Evolutionary conservation across 2,888 invertebrate species (phyloP).

Genomic region (Callinectes sapidus): DNA sequence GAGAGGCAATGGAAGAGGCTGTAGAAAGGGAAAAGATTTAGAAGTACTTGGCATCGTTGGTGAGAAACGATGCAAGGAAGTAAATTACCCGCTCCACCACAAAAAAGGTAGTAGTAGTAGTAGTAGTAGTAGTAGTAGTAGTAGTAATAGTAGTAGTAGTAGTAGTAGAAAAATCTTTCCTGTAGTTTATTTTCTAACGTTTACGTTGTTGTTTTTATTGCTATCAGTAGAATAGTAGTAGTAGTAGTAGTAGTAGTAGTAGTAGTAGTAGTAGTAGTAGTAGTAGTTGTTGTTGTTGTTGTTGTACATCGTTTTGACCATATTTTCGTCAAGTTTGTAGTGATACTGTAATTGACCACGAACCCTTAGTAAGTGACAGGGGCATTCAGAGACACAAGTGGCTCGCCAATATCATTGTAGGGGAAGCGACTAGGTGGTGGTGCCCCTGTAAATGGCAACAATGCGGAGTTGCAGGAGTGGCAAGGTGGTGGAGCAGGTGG

Average conservation of each 20-base stretch:
- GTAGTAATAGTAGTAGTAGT: background rate
- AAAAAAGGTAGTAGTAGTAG: background rate
- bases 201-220: background rate
- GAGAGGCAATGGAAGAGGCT: background rate
- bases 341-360: background rate
- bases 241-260: no score
- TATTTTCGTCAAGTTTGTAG: background rate
- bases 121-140: background rate
- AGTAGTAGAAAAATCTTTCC: background rate
- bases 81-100: background rate
- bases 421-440: background rate
- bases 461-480: background rate
- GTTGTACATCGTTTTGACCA: background rate
- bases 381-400: background rate
- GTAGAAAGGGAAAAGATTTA: background rate
- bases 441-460: slow-evolving; percentile 9
- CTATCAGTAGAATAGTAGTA: background rate
- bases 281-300: background rate
- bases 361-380: background rate
- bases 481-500: slow-evolving; percentile 27
- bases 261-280: background rate
- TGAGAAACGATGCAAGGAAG: slow-evolving; percentile 1
- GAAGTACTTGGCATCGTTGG: background rate
- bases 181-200: background rate
- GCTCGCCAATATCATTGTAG: background rate